A percentile compares a stretch with the other conserved stretches of the same genome.
phyloP scores from a whole-genome alignment of 2,113 vertebrate genomes.

The Anolis sagrei region DNA sequence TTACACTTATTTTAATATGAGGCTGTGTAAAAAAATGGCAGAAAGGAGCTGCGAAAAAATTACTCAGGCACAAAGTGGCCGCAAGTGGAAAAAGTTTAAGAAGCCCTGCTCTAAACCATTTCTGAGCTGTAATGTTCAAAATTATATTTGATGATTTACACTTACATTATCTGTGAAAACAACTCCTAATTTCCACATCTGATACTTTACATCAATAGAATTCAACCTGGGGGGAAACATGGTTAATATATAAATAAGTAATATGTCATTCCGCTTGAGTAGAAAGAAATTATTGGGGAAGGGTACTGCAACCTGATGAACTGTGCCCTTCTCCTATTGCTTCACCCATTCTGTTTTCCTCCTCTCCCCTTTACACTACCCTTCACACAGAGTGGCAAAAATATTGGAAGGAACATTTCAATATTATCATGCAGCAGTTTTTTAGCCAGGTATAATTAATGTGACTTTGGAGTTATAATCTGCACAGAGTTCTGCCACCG shows the following conservation, averaged over 20 bases:
- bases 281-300: neutral
- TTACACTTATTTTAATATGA: no score
- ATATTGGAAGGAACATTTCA: neutral
- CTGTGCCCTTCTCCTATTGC: no score
- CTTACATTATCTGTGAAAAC: constrained; percentile 98
- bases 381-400: neutral
- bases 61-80: no score
- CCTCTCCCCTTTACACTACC: neutral
- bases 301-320: no score
- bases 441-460: neutral
- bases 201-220: constrained; percentile 96
- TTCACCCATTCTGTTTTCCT: neutral
- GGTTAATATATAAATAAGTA: neutral
- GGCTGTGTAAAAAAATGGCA: no score
- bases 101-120: no score
- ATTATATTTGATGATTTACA: constrained; percentile 16
- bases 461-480: neutral
- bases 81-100: no score
- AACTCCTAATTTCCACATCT: constrained; percentile 98
- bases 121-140: neutral
- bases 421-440: neutral
- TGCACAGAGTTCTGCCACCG: neutral
- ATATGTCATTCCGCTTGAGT: neutral
- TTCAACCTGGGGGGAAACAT: constrained; percentile 80
- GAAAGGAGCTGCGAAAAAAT: no score